Conservation (phyloP, 2,888 invertebrate species). For the Sarcophaga carnaria region DNA sequence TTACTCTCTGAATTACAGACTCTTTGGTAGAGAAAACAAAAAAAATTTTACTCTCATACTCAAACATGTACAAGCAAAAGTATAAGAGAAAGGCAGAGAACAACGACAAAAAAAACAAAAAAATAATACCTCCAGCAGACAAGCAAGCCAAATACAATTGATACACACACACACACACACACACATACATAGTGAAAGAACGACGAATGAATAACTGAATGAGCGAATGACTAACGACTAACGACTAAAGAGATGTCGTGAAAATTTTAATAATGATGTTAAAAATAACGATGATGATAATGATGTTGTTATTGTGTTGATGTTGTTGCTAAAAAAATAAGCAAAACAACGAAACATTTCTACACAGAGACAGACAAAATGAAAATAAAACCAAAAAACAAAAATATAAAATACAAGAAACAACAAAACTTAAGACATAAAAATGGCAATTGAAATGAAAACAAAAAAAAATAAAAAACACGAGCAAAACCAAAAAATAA, state of each 20-base stretch:
- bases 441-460: not conserved
- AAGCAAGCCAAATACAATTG: not conserved
- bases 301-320: slow-evolving; percentile 33
- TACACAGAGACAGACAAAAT: slow-evolving; percentile 33
- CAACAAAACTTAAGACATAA: slow-evolving; percentile 54
- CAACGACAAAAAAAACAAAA: too few relatives aligned
- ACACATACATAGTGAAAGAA: slow-evolving; percentile 17
- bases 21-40: too few relatives aligned
- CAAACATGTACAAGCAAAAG: too few relatives aligned
- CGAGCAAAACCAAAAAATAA: slow-evolving; percentile 20
- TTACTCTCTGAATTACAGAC: too few relatives aligned
- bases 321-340: slow-evolving; percentile 42
- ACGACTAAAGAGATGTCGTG: slow-evolving; percentile 45
- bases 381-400: slow-evolving; percentile 2
- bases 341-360: slow-evolving; percentile 23
- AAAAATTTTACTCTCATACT: too few relatives aligned
- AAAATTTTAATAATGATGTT: slow-evolving; percentile 39
- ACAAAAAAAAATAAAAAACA: not conserved
- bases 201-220: slow-evolving; percentile 24
- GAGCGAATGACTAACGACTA: slow-evolving; percentile 58
- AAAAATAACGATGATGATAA: slow-evolving; percentile 36
- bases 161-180: slow-evolving; percentile 19
- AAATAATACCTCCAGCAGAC: too few relatives aligned
- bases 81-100: too few relatives aligned
- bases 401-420: not conserved